Base-by-base conservation (phyloP, 2,113 vertebrate genomes). In the Sterrhoptilus dennistouni region DNA sequence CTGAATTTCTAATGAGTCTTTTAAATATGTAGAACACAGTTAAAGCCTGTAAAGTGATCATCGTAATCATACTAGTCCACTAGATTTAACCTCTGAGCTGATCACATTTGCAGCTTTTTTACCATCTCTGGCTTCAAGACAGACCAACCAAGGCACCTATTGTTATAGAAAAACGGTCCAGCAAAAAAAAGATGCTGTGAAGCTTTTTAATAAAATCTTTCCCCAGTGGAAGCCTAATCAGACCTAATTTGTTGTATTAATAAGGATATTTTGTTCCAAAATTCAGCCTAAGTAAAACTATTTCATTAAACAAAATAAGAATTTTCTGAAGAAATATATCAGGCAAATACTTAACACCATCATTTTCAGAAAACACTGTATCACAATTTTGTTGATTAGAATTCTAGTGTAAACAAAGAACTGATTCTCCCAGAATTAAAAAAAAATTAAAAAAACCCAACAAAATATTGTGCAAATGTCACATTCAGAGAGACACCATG, bases 81-180 rank as follows among this genome's bases (percentile, higher is more conserved):
- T 81, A 53, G 28, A 36, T 59, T 81, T 70, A 82, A 70, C 28
- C 29, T 63, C 53, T 54, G 59, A 11, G 49, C 49, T 89, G 35
- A 66, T 54, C 11, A 27, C 8, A 21, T 4, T 45, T 70, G 31
- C 33, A 74, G 25, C 14, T 95, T 88, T 92, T 80, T 60, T 36
- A 49, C 25, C 7, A 35, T 45, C 50, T 74, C 64, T 29, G 31
- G 15, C 25, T 57, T 86, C 54, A 70, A 74, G 17, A 68, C 8
- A 49, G 14, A 24, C 16, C 54, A 61, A 47, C 4, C 0, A 0
- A 38, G n/a, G 24, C 5, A 40, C 4, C 2, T 69, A 18, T 6
- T 8, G 1, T 31, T 25, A 49, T 0, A 42, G 40, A 54, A 86
- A 80, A 76, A 24, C 1, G 33, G 13, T 17, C 13, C 25, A 81